Evolutionary conservation across 2,113 vertebrate species (phyloP), one percentile per base, ranked within the genome.

Genomic region (Dipodomys spectabilis): DNA sequence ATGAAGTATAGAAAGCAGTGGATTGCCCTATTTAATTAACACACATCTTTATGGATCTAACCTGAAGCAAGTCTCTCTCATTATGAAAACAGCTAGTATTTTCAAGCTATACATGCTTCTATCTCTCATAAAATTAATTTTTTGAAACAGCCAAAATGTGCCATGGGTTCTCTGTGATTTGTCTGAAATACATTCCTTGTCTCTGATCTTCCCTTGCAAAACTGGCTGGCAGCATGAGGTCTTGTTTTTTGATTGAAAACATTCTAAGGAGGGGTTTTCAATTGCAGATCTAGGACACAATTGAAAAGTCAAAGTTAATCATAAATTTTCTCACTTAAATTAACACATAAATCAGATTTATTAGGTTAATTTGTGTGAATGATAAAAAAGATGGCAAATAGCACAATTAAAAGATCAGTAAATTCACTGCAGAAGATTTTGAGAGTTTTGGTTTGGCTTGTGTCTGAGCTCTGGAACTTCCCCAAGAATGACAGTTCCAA

Each of bases 181-280:
- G 12, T 67, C 13, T 20, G n/a, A 85, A 74, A 39, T 81, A 6
- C 82, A 93, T 16, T 88, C 10, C 0, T 4, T 62, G 9, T 80
- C 71, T 93, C 87, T 93, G 89, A 95, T 67, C 44, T 39, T 85
- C 23, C 11, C 20, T 71, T 94, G 19, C 25, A 96, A 93, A 97
- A 23, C 15, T 82, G 35, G 8, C n/a, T 86, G 8, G 90, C 89
- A 96, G 92, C 83, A 84, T 75, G 39, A 88, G 30, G 62, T 73
- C 86, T 96, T 96, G 62, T 95, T 95, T 95, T 95, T 67, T 91
- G 44, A 71, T 71, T 97, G 75, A 92, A 96, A 85, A 92, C 77
- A 96, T 85, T 92, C 79, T 93, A 91, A 96, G 73, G 91, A 57
- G 69, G n/a, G 35, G 68, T 96, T 49, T 75, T 95, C 35, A 95